Base-by-base conservation (phyloP, 2,113 vertebrate species). In the Xenopus tropicalis region DNA sequence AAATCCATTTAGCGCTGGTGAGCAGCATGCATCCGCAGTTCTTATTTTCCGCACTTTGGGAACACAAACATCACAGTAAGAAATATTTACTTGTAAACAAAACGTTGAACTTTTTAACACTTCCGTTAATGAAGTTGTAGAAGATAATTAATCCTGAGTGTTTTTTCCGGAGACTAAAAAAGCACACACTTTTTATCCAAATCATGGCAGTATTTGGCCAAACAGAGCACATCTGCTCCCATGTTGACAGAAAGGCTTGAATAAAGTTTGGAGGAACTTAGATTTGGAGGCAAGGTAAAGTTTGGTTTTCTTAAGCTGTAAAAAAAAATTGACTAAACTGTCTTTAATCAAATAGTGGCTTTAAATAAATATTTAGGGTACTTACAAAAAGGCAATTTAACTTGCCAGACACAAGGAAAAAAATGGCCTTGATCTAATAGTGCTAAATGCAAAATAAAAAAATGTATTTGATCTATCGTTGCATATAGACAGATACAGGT, bases 71-170 rank as follows among this genome's bases (percentile, higher is more conserved):
- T 48, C 72, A 61, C 72, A 59, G 64, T 24, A 23, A 17, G 63
- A 24, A 51, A 59, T 74, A 61, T 74, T 74, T 74, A 21, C 72
- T 66, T 48, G 54, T 67, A 66, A 61, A 67, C 64, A 56, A 58
- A 61, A 67, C 58, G 54, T 61, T 73, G 46, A 56, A 67, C 42
- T 74, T 74, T 59, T 43, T 64, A 42, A 24, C 72, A 21, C 22
- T 29, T 14, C 16, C 14, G 57, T 22, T 61, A 74, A 74, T 74
- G 56, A 74, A 74, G 72, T 37, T 67, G 72, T 25, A 44, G 14
- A 16, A 59, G 63, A 59, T 61, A 74, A 67, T 74, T 44, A 74
- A 29, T 11, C 23, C 54, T 16, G n/a, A 19, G 54, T 59, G 63
- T 57, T 43, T 63, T 52, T 24, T n/a, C 29, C 4, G 19, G 37